These are phyloP conservation scores for Gymnogyps californianus DNA, from an alignment of 2,113 vertebrate genomes.

Conservation along the genomic window DNA sequence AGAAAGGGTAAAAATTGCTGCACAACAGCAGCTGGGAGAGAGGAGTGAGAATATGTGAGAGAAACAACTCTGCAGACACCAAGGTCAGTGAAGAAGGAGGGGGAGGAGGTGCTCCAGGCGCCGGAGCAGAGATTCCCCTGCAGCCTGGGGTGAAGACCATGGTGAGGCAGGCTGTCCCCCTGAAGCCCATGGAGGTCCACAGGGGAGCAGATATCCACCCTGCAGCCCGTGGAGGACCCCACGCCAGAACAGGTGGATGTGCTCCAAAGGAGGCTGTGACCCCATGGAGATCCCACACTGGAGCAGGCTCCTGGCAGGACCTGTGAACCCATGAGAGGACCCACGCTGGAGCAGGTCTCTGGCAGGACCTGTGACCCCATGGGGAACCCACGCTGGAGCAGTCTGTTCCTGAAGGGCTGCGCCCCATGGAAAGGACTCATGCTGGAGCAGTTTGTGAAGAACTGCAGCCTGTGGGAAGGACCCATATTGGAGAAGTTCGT, in stretches of 20 bases:
- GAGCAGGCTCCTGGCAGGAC: background rate
- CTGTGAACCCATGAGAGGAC: background rate
- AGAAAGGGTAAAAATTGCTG: too few species aligned
- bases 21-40: too few species aligned
- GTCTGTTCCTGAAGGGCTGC: background rate
- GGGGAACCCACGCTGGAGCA: background rate
- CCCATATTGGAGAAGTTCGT: fast-evolving
- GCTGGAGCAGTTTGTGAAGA: background rate
- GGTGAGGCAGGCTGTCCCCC: too few species aligned
- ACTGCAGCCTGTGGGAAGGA: background rate
- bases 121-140: background rate
- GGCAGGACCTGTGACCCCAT: background rate
- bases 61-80: too few species aligned
- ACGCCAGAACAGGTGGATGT: too few species aligned
- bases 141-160: too few species aligned
- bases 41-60: too few species aligned
- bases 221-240: background rate
- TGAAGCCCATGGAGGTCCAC: too few species aligned
- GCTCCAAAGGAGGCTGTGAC: background rate
- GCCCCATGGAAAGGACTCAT: background rate
- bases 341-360: background rate
- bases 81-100: too few species aligned
- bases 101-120: background rate
- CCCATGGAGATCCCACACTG: fast-evolving
- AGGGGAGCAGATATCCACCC: too few species aligned